Percentiles rank a stretch among this genome's conserved stretches.
phyloP scores from a whole-genome alignment of 2,113 vertebrate species.

The Bothrops jararaca region DNA sequence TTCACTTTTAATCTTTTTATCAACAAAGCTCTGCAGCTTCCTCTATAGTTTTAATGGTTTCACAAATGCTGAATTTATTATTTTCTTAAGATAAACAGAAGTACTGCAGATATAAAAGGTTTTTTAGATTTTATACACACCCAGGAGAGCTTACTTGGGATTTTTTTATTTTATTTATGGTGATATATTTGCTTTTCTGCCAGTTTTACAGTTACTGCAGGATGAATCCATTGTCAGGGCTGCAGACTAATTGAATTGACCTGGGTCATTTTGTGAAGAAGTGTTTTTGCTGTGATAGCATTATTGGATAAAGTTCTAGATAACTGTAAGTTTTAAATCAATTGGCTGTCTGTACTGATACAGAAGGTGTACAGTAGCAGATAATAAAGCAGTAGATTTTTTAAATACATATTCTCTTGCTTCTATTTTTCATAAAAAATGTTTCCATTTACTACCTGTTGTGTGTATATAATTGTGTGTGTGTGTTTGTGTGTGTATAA shows the following conservation, averaged over 20 bases:
- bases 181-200: slow-evolving; percentile 1
- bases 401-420: slow-evolving; percentile 12
- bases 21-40: neutral
- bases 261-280: slow-evolving; percentile 11
- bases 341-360: neutral
- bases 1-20: neutral
- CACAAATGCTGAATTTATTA: neutral
- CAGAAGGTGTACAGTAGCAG: neutral
- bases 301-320: neutral
- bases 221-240: neutral
- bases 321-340: slow-evolving; percentile 15
- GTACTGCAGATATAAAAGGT: neutral
- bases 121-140: neutral
- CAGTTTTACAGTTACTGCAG: neutral
- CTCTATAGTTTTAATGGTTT: neutral
- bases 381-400: slow-evolving; percentile 4
- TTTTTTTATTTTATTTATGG: neutral
- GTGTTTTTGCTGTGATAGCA: slow-evolving; percentile 1
- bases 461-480: neutral
- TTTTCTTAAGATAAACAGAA: neutral
- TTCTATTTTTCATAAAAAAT: neutral
- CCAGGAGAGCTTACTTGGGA: neutral
- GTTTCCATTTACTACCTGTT: neutral
- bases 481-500: neutral
- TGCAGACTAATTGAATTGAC: neutral